phyloP scores from a whole-genome alignment of 2,888 invertebrate genomes.

The Odontomyia ornata region DNA sequence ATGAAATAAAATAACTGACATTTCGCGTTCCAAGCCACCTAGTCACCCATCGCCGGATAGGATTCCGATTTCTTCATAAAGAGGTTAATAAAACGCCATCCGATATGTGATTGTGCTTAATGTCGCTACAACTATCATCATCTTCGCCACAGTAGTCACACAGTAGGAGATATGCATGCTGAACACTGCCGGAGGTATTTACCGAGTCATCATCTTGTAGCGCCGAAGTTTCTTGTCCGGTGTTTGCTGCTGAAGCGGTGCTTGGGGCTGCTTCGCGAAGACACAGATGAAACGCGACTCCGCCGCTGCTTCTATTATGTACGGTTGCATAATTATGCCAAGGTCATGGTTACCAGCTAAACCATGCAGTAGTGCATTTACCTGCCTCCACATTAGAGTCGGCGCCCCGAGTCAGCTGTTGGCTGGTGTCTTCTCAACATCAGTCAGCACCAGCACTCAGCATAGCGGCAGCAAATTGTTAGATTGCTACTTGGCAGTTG shows the following conservation, averaged over 20 bases:
- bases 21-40: background rate
- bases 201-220: constrained; percentile 15
- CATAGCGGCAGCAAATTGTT: too few relatives aligned
- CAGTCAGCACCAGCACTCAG: too few relatives aligned
- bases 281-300: constrained; percentile 32
- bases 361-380: constrained; percentile 47
- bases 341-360: constrained; percentile 49
- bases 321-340: constrained; percentile 52
- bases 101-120: background rate
- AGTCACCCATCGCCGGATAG: background rate
- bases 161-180: constrained; percentile 28
- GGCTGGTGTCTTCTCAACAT: too few relatives aligned
- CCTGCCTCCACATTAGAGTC: constrained; percentile 42
- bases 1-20: too few relatives aligned
- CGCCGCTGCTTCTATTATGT: constrained; percentile 45
- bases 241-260: background rate
- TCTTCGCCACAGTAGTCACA: constrained; percentile 5
- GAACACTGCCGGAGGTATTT: constrained; percentile 6
- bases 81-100: constrained; percentile 11
- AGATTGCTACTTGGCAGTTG: too few relatives aligned
- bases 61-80: constrained; percentile 13
- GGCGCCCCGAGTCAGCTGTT: too few relatives aligned
- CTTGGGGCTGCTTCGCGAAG: background rate
- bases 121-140: constrained; percentile 11
- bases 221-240: background rate